Base-by-base conservation (phyloP, 2,888 invertebrate genomes). In the Rambutsinella grinnellia region DNA sequence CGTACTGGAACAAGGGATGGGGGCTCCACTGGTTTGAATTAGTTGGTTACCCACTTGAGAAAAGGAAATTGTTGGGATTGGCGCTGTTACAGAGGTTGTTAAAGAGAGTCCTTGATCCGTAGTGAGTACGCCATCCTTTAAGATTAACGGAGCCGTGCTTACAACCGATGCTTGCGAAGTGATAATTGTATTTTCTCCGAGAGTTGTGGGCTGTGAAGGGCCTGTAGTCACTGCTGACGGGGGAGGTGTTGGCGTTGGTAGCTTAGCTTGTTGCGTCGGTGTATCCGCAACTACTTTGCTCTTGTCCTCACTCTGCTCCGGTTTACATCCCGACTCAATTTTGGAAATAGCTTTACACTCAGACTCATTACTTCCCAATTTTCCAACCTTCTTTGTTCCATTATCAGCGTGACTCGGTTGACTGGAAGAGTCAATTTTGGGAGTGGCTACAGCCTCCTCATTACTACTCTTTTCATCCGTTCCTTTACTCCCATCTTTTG, bases 31-130 rank as follows among this genome's bases (percentile, higher is more conserved):
- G 5, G 76, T 76, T 36, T 76, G 76, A 58, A 76, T 76, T n/a
- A 76, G n/a, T 19, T 76, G 76, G 23, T 76, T 76, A n/a, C 76
- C 76, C 51, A 76, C 36, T 8, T 57, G 69, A 5, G 76, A 76
- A 53, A 76, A 63, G 2, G 68, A 69, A 44, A 76, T 76, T 0
- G 76, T 76, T 27, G 76, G 76, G 28, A 76, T 76, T 5, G 76
- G 65, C 21, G 28, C 69, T 1, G 76, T 63, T 46, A 76, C 69
- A 3, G 76, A 74, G 13, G 76, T 76, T 21, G 76, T 76, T 26
- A 76, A 17, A 24, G 68, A 63, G 8, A 76, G 69, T 17, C 76
- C 76, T 53, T 76, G 76, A 19, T 76, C 76, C 21, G 76, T 75
- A 15, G 70, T 15, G 5, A 72, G 72, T 8, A 76, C n/a, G 1